Base-by-base conservation (phyloP, 2,888 invertebrate genomes). In the Lithophane socia region DNA sequence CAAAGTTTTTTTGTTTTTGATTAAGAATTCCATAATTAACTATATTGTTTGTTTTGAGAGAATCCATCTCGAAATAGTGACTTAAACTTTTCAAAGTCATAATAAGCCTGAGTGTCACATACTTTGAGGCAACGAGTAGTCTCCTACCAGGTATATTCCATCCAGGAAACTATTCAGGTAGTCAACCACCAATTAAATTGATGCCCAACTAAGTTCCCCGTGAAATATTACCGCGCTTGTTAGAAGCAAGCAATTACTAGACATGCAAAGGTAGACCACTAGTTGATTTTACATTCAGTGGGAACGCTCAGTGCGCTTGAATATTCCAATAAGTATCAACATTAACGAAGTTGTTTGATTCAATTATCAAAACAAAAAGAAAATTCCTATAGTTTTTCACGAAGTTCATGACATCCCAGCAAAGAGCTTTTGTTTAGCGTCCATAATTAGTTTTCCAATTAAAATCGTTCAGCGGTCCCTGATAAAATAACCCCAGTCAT, bases 401-500 rank as follows among this genome's bases (percentile, higher is more conserved):
- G 13, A 64, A 56, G 47, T 68, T 54, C n/a, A n/a, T n/a, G n/a
- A 61, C 56, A 21, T 72, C 18, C 56, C 66, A 63, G 52, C 52
- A 73, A 68, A 74, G 18, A 68, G 65, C 56, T 64, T 79, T 84
- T 78, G 73, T 78, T 75, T 52, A 56, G 52, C 63, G 44, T 56
- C 54, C 49, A 68, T 73, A 76, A 44, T 82, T 70, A 77, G 74
- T 87, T 85, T 77, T 58, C 72, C 76, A 82, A 85, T 82, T 82
- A 87, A 86, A 86, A 85, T 68, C 79, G 56, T 75, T 47, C 49
- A 16, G 67, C 61, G 65, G 77, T 69, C 58, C 66, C 63, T 77
- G 73, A 81, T 81, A 82, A 85, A 80, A 88, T 84, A 79, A 83
- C 77, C 82, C 68, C n/a, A 81, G 79, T 73, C 68, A 83, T 80